These are phyloP conservation scores for Cryptoprocta ferox DNA, from an alignment of 2,797 vertebrate species.

Conservation along the genomic window DNA sequence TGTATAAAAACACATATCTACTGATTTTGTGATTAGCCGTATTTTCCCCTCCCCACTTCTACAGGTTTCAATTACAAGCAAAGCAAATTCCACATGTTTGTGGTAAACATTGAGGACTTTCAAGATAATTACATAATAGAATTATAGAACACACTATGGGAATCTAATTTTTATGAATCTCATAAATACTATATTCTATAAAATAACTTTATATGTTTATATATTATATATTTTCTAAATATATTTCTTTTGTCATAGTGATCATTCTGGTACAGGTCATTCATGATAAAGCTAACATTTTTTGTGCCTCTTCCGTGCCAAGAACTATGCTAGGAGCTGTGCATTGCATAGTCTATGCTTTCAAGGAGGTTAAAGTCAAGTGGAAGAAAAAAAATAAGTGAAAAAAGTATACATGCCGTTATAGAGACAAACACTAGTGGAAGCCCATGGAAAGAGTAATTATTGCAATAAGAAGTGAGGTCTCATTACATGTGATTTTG, in stretches of 20 bases:
- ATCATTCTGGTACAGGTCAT: not conserved
- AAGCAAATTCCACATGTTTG: not conserved
- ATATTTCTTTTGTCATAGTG: not conserved
- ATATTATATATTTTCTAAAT: not conserved
- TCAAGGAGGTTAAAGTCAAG: not conserved
- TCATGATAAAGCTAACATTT: not conserved
- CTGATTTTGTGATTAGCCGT: not conserved
- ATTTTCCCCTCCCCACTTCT: not conserved
- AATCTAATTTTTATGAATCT: not conserved
- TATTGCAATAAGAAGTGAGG: not conserved
- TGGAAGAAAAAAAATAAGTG: not conserved
- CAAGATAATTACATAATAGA: not conserved
- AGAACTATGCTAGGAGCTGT: not conserved
- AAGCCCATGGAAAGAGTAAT: not conserved
- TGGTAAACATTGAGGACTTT: not conserved
- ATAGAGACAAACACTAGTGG: not conserved
- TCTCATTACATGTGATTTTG: not conserved
- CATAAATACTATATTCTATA: not conserved
- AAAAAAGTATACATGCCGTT: not conserved
- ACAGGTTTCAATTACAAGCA: not conserved
- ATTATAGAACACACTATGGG: not conserved
- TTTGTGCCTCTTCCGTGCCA: not conserved
- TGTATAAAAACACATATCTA: not conserved
- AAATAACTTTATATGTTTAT: not conserved
- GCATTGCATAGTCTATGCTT: not conserved